A percentile compares a stretch with the other conserved stretches of the same genome.
phyloP scores from a whole-genome alignment of 2,888 invertebrate genomes.

The Rapana venosa region DNA sequence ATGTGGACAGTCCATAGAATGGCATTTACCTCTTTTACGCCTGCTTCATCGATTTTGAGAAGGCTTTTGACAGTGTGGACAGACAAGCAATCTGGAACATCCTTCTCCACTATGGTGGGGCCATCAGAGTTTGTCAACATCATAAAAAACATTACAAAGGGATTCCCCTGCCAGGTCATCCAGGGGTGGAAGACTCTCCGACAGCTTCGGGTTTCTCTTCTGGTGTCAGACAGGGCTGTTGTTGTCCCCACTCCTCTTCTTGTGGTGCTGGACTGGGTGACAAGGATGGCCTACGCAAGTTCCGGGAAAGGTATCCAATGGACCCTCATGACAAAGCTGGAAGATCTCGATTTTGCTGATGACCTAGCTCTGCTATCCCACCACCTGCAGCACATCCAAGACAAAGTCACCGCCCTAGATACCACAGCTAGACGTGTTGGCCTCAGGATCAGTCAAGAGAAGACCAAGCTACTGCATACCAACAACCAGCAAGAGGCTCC shows the following conservation, averaged over 20 bases:
- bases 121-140: not conserved
- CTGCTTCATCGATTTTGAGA: slow-evolving; percentile 25
- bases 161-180: not conserved
- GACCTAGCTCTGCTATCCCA: not conserved
- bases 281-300: not conserved
- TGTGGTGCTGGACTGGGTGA: slow-evolving; percentile 31
- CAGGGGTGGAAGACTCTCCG: not conserved
- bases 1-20: not conserved
- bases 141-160: slow-evolving; percentile 26
- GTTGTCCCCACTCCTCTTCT: slow-evolving; percentile 11
- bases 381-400: not conserved
- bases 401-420: not conserved
- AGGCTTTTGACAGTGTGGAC: slow-evolving; percentile 46
- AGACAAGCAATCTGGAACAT: slow-evolving; percentile 34
- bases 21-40: not conserved
- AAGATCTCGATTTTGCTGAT: not conserved
- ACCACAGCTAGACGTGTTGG: slow-evolving; percentile 23
- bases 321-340: slow-evolving; percentile 8
- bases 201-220: not conserved
- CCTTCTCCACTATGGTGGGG: slow-evolving; percentile 16
- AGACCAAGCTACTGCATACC: slow-evolving; percentile 30
- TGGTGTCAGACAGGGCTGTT: not conserved
- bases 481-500: slow-evolving; percentile 22
- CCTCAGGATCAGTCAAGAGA: slow-evolving; percentile 28
- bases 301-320: slow-evolving; percentile 33